These are phyloP conservation scores for Aethes cnicana DNA, from an alignment of 2,888 invertebrate genomes.

Conservation along the genomic window DNA sequence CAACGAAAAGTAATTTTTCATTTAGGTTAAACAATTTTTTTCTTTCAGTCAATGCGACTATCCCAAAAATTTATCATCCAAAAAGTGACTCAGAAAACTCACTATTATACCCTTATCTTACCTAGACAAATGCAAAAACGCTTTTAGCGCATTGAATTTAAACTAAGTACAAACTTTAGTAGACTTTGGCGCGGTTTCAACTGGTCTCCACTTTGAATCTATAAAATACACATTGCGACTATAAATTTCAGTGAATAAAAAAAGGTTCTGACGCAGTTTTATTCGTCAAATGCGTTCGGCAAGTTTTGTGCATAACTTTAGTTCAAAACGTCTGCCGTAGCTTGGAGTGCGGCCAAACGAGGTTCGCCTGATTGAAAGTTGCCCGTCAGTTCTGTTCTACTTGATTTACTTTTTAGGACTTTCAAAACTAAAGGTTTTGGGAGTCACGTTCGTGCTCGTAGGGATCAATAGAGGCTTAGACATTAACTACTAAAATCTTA, in stretches of 20 bases:
- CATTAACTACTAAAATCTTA: too few relatives aligned
- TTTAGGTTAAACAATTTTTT: too few relatives aligned
- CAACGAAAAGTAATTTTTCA: too few relatives aligned
- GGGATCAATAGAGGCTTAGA: too few relatives aligned
- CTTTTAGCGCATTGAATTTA: conserved; percentile 44
- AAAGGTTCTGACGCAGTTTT: conserved; percentile 51
- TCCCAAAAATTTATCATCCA: too few relatives aligned
- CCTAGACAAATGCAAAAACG: conserved; percentile 35
- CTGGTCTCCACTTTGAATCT: conserved; percentile 44
- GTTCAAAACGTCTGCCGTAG: conserved; percentile 59
- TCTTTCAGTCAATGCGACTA: too few relatives aligned
- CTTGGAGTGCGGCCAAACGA: conserved; percentile 59
- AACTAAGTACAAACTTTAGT: conserved; percentile 51
- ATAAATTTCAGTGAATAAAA: conserved; percentile 57
- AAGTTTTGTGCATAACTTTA: conserved; percentile 64
- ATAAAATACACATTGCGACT: conserved; percentile 56
- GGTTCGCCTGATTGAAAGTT: conserved; percentile 42
- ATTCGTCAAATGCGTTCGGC: conserved; percentile 60
- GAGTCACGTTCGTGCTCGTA: too few relatives aligned
- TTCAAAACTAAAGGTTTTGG: too few relatives aligned
- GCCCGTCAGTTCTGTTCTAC: conserved; percentile 12
- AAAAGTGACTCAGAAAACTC: too few relatives aligned
- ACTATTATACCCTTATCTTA: too few relatives aligned
- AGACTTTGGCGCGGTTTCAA: conserved; percentile 55
- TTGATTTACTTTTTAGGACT: conserved; percentile 15